A percentile compares a stretch with the other conserved stretches of the same genome.
Conservation (phyloP, 2,888 invertebrate species). For the Diplazon laetatorius region DNA sequence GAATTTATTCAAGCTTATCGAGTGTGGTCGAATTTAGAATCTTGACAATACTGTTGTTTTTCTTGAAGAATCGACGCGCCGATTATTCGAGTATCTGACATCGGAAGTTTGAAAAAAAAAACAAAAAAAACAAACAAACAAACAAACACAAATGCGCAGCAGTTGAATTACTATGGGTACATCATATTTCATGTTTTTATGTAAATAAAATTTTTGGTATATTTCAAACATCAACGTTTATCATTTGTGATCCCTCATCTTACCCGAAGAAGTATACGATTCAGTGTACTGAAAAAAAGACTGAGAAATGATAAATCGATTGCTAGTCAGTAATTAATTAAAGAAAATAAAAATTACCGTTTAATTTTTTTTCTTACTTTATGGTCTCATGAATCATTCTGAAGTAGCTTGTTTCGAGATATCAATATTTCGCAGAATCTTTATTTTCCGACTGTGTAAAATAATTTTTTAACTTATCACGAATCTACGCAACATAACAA, state of each 20-base stretch:
- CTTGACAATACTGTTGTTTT: conserved; percentile 73
- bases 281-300: background rate
- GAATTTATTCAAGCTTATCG: conserved; percentile 64
- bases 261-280: background rate
- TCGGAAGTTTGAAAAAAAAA: conserved; percentile 65
- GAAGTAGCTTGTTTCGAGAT: too few relatives aligned
- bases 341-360: too few relatives aligned
- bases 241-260: conserved; percentile 28
- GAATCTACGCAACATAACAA: too few relatives aligned
- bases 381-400: too few relatives aligned
- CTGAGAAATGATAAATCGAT: too few relatives aligned
- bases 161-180: conserved; percentile 78
- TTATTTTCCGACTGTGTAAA: too few relatives aligned
- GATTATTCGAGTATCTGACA: conserved; percentile 62
- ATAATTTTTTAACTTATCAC: too few relatives aligned
- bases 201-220: conserved; percentile 82
- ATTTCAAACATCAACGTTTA: conserved; percentile 73
- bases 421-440: too few relatives aligned
- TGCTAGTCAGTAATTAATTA: too few relatives aligned
- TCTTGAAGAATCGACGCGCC: conserved; percentile 32
- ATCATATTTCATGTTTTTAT: conserved; percentile 81
- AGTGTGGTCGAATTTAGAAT: conserved; percentile 69
- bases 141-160: conserved; percentile 72
- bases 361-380: too few relatives aligned
- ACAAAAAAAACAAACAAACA: conserved; percentile 57